Conservation (phyloP, 2,113 vertebrate genomes). For the Marcusenius ussheri region DNA sequence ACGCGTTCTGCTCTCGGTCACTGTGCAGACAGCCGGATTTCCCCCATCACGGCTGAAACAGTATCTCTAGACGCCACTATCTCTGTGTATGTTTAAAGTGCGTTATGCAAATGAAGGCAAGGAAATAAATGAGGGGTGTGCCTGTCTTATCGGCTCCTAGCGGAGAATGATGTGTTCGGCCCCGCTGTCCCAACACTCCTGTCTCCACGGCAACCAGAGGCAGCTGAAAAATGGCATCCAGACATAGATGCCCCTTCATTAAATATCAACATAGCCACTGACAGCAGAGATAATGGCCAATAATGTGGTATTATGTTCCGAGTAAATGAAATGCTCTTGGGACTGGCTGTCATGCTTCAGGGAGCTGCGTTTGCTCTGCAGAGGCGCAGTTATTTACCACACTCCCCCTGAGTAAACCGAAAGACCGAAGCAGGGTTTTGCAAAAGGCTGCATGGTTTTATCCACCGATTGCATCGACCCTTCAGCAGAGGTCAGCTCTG, state of each 20-base stretch:
- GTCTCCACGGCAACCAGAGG: conserved; percentile 79
- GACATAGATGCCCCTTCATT: conserved; percentile 86
- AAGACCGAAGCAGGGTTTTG: neutral
- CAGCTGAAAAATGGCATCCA: conserved; percentile 88
- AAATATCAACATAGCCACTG: conserved; percentile 84
- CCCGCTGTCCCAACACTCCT: conserved; percentile 24
- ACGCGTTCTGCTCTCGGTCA: neutral
- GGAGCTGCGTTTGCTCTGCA: conserved; percentile 66
- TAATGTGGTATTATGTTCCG: conserved; percentile 85
- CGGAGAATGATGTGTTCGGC: conserved; percentile 39
- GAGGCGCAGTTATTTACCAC: conserved; percentile 31
- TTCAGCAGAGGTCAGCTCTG: neutral
- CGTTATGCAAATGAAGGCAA: conserved; percentile 35
- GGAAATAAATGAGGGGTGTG: conserved; percentile 41
- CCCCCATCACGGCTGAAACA: neutral
- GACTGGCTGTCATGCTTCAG: conserved; percentile 76
- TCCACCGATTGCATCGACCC: neutral
- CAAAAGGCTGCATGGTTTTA: neutral
- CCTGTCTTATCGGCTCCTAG: conserved; percentile 46
- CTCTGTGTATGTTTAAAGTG: conserved; percentile 30
- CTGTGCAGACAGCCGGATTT: neutral
- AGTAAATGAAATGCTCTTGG: conserved; percentile 91
- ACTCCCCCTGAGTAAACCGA: conserved; percentile 17
- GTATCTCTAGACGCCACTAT: neutral
- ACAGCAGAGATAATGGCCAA: conserved; percentile 98